Base-by-base conservation (phyloP, 2,888 invertebrate genomes). In the Physocephala rufipes region DNA sequence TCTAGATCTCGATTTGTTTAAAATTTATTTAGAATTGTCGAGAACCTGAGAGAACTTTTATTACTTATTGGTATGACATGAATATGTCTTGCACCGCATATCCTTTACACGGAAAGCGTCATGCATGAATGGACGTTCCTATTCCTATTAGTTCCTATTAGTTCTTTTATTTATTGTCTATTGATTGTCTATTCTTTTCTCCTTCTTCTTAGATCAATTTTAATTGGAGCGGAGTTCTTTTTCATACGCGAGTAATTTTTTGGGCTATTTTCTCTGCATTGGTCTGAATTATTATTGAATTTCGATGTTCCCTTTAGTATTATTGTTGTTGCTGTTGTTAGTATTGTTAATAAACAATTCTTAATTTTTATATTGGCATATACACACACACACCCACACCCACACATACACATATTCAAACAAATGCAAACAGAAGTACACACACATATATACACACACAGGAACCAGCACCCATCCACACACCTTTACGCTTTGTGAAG, bases 281-380 rank as follows among this genome's bases (percentile, higher is more conserved):
- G 24, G 43, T 19, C 13, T 15, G 2, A 21, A 45, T n/a, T n/a
- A n/a, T 62, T 13, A 13, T n/a, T 55, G 24, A 7, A 19, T 51
- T 51, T 19, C 19, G 12, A 47, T 7, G 30, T 16, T 59, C 45
- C 68, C 59, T 59, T n/a, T 26, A 45, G 53, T 53, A 61, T 15
- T 66, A 53, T 45, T 28, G 62, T 24, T 69, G 43, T 51, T 47
- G 61, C 49, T 73, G n/a, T 51, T 62, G 64, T 21, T 30, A 36
- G 63, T 70, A 58, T 24, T 30, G 45, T 62, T 62, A 64, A 47
- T 43, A 43, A 62, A 43, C 21, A 19, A 4, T 21, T 21, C 21
- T 12, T 4, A 19, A 47, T 47, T 12, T 15, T 12, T 47, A n/a
- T n/a, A n/a, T n/a, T n/a, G n/a, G n/a, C n/a, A n/a, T n/a, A 9